A percentile compares a stretch with the other conserved stretches of the same genome.
Evolutionary conservation across 2,113 vertebrate genomes (phyloP).

Genomic region (Corynorhinus townsendii): DNA sequence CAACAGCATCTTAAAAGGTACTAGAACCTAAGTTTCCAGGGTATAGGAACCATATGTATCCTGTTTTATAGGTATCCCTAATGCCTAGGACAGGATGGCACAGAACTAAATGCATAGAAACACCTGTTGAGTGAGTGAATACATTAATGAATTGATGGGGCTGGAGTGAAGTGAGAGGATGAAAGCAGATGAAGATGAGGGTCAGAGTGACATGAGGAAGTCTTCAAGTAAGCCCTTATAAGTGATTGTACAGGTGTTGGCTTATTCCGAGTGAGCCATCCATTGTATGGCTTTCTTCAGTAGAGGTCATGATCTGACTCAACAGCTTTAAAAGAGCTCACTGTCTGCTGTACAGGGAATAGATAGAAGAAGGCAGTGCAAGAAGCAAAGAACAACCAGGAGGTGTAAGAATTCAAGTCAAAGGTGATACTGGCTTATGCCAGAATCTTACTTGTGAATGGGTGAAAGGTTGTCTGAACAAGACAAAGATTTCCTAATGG

Average conservation of each 20-base stretch:
- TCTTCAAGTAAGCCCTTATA: not conserved
- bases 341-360: not conserved
- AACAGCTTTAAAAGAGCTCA: not conserved
- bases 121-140: not conserved
- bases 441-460: not conserved
- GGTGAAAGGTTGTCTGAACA: not conserved
- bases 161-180: not conserved
- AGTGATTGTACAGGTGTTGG: not conserved
- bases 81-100: not conserved
- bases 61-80: not conserved
- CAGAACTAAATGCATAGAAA: not conserved
- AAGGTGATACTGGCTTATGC: not conserved
- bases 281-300: not conserved
- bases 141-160: not conserved
- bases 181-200: not conserved
- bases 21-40: not conserved
- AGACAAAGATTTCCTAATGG: not conserved
- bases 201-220: not conserved
- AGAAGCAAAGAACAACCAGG: not conserved
- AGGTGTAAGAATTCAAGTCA: not conserved
- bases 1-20: not conserved
- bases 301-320: not conserved
- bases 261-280: not conserved
- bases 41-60: not conserved
- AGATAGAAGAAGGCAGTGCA: not conserved